Evolutionary conservation across 2,888 invertebrate species (phyloP).

Genomic region (Monopis laevigella): DNA sequence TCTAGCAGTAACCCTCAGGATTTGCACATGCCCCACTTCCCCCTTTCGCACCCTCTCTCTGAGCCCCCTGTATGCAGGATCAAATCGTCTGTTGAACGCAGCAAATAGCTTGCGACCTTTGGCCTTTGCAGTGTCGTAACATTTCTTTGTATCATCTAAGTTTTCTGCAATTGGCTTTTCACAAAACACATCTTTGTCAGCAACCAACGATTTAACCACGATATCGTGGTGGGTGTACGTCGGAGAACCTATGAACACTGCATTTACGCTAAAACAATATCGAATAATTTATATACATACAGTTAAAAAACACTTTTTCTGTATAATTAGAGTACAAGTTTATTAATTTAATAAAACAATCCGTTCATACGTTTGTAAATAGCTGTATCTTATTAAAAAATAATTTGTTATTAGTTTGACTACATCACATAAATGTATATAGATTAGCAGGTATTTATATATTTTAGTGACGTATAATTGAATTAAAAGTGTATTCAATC

Average conservation of each 20-base stretch:
- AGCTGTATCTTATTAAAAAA: neutral
- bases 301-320: neutral
- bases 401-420: too few species aligned
- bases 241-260: constrained; percentile 66
- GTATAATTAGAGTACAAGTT: neutral
- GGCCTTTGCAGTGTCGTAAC: constrained; percentile 67
- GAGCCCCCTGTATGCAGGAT: constrained; percentile 65
- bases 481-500: too few species aligned
- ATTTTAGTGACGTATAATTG: too few species aligned
- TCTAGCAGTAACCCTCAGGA: constrained; percentile 70
- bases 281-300: constrained; percentile 1
- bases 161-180: constrained; percentile 75
- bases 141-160: constrained; percentile 56
- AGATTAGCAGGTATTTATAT: too few species aligned
- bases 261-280: constrained; percentile 41
- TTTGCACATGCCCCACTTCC: constrained; percentile 70
- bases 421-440: too few species aligned
- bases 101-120: constrained; percentile 65
- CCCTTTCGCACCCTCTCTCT: constrained; percentile 60
- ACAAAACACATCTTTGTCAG: constrained; percentile 72
- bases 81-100: constrained; percentile 75
- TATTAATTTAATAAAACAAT: too few species aligned
- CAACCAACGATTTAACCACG: constrained; percentile 56
- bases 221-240: constrained; percentile 68
- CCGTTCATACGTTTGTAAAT: neutral